phyloP scores from a whole-genome alignment of 92 coral and sea anemone species.

The Umimayanthus chanpuru region DNA sequence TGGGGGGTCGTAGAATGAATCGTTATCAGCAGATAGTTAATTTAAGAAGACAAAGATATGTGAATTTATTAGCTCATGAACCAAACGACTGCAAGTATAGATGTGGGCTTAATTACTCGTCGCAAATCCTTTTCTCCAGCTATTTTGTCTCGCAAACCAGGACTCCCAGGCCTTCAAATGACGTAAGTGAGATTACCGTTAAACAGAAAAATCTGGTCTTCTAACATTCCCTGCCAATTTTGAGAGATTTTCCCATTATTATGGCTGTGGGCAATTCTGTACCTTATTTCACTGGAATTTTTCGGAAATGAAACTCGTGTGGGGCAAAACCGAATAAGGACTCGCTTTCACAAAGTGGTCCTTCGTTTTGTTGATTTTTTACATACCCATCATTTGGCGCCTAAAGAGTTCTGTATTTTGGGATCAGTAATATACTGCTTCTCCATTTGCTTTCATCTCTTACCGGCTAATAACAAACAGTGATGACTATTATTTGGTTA shows the following conservation, averaged over 20 bases:
- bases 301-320: background rate
- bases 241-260: background rate
- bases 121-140: background rate
- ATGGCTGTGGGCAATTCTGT: constrained; percentile 14
- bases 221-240: background rate
- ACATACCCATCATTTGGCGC: constrained; percentile 20
- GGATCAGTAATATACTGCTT: background rate
- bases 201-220: constrained; percentile 8
- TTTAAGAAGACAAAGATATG: constrained; percentile 30
- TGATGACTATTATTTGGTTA: constrained; percentile 58
- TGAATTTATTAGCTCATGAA: constrained; percentile 1
- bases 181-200: constrained; percentile 7
- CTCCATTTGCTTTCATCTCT: background rate
- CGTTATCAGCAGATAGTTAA: constrained; percentile 13
- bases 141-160: background rate
- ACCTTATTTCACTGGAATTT: background rate
- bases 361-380: background rate
- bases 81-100: background rate
- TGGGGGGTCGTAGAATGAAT: background rate
- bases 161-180: constrained; percentile 5
- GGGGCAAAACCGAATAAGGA: background rate
- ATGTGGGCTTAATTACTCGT: constrained; percentile 10
- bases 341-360: background rate
- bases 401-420: background rate
- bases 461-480: background rate